Base-by-base conservation (phyloP, 2,888 invertebrate species). In the Anorthoa munda region DNA sequence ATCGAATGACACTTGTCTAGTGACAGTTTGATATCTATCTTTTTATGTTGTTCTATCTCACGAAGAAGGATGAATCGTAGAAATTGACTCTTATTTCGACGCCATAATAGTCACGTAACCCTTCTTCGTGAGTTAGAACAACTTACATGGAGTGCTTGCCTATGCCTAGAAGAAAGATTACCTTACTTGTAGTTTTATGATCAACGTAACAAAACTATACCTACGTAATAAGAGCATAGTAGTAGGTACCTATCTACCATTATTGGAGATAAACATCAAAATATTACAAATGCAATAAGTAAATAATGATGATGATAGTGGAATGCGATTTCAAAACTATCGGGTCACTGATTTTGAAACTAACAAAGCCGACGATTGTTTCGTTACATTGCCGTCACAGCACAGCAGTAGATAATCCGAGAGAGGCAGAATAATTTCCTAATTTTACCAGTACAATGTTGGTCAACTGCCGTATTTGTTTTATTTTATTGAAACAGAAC, bases 321-420 rank as follows among this genome's bases (percentile, higher is more conserved):
- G 26, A 66, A 66, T 61, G 48, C 48, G 39, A 55, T 73, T 75
- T 67, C 26, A 46, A 61, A 61, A 23, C 13, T 39, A 67, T 61
- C 13, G 7, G 55, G 26, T 68, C 61, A 75, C 45, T 67, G 68
- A 77, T 77, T 75, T 76, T 56, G 21, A 31, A 75, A 68, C 50
- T 26, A 56, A 63, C 46, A 77, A 23, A 56, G 21, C 21, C 26
- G 18, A 58, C 13, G 26, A 39, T 77, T 51, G 56, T 70, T 51
- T 18, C 39, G 46, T 31, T 59, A 26, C n/a, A n/a, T 17, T 50
- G 45, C 21, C 45, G 26, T 50, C 23, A 63, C n/a, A 15, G 4
- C 23, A 63, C n/a, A 15, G 4, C 17, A 13, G 48, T 48, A 26
- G n/a, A 45, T 63, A 63, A 64, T 56, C 56, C 21, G 45, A 45